These are phyloP conservation scores for Abramis brama DNA, from an alignment of 2,113 vertebrate species.

Conservation along the genomic window DNA sequence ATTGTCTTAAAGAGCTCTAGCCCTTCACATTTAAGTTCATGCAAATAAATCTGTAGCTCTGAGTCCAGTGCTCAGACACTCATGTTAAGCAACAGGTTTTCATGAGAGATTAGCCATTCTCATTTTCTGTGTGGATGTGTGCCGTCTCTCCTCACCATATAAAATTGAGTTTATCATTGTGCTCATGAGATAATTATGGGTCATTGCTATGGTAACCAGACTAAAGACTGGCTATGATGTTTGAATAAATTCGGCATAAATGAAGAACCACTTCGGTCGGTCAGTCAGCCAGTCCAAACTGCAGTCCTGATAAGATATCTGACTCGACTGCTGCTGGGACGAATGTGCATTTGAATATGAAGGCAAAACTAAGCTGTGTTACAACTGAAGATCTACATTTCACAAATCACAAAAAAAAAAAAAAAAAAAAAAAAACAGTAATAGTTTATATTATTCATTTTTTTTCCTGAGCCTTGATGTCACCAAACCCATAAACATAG, in stretches of 20 bases:
- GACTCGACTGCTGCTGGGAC: background rate
- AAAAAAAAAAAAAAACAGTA: no score
- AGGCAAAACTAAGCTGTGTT: no score
- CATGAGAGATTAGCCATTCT: background rate
- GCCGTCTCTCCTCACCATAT: background rate
- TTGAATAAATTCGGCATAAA: background rate
- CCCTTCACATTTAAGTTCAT: background rate
- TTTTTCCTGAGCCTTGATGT: no score
- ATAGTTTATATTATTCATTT: no score
- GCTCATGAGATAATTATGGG: background rate
- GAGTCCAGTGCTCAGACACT: background rate
- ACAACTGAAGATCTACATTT: no score
- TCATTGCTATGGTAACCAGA: background rate
- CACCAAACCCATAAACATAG: no score
- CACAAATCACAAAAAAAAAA: no score
- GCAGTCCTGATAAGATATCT: background rate
- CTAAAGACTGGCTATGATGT: background rate
- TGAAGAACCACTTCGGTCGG: background rate
- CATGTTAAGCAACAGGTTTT: background rate
- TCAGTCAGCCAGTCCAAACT: background rate
- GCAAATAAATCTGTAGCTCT: no score
- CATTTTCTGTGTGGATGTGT: background rate
- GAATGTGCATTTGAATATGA: no score
- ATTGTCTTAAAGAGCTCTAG: background rate
- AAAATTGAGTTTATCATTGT: background rate